phyloP scores from a whole-genome alignment of 1,140 invertebrate genomes.

The Drosophila mauritiana region DNA sequence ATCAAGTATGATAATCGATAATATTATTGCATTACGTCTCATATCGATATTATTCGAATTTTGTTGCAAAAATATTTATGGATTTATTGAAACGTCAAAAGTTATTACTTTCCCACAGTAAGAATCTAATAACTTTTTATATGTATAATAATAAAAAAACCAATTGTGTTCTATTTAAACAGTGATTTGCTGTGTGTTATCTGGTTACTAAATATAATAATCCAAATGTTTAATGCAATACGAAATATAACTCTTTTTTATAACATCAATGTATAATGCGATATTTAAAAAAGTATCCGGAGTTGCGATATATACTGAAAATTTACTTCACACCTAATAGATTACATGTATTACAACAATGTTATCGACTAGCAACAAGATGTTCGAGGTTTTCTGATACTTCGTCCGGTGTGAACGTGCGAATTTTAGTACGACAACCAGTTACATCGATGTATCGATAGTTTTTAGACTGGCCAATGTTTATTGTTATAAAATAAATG shows the following conservation, averaged over 20 bases:
- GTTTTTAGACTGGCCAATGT: slow-evolving; percentile 11
- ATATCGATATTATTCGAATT: not conserved
- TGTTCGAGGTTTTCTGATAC: not conserved
- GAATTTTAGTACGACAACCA: not conserved
- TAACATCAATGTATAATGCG: too few species aligned
- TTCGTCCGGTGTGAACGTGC: not conserved
- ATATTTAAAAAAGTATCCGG: too few species aligned
- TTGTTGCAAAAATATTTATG: not conserved
- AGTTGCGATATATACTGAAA: too few species aligned
- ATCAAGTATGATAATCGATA: not conserved
- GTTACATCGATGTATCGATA: slow-evolving; percentile 10
- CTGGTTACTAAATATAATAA: too few species aligned
- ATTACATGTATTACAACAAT: not conserved
- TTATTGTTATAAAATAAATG: slow-evolving; percentile 57
- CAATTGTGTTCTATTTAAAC: too few species aligned
- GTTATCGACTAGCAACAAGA: not conserved
- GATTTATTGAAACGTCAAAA: not conserved
- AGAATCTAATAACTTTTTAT: too few species aligned
- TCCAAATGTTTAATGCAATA: too few species aligned
- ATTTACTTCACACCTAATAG: too few species aligned
- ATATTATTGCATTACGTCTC: not conserved
- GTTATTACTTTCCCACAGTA: too few species aligned
- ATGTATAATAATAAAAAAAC: too few species aligned
- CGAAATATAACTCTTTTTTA: too few species aligned
- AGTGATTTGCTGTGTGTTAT: too few species aligned